A percentile compares a stretch with the other conserved stretches of the same genome.
phyloP scores from a whole-genome alignment of 2,888 invertebrate genomes.

The Oxyscelio sp. region DNA sequence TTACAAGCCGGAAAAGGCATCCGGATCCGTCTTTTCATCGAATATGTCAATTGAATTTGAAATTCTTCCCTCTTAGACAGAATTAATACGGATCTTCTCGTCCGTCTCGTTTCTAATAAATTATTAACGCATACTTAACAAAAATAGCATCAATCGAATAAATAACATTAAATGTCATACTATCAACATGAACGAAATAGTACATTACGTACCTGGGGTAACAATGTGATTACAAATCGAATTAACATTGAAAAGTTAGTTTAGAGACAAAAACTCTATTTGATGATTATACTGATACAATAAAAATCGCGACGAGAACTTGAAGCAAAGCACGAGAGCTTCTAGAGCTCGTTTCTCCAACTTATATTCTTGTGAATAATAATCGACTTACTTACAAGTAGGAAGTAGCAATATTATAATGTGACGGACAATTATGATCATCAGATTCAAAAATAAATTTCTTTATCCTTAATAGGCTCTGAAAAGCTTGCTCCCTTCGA shows the following conservation, averaged over 20 bases:
- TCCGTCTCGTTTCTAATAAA: slow-evolving; percentile 3
- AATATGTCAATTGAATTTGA: slow-evolving; percentile 4
- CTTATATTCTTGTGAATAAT: slow-evolving; percentile 33
- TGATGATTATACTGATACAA: neutral
- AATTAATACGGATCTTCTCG: neutral
- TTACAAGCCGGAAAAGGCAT: slow-evolving; percentile 43
- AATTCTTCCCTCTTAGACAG: neutral
- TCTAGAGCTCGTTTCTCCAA: slow-evolving; percentile 21
- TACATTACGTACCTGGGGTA: too few relatives aligned
- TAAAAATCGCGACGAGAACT: slow-evolving; percentile 10
- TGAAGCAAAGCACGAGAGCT: slow-evolving; percentile 14
- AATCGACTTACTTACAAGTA: slow-evolving; percentile 28
- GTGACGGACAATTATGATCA: slow-evolving; percentile 29
- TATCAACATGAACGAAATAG: too few relatives aligned
- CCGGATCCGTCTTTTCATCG: slow-evolving; percentile 14
- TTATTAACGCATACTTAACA: slow-evolving; percentile 17
- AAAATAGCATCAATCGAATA: too few relatives aligned
- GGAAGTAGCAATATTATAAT: slow-evolving; percentile 8
- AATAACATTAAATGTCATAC: neutral
- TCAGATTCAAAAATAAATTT: slow-evolving; percentile 26
- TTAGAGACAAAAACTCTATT: too few relatives aligned
- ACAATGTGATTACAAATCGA: too few relatives aligned
- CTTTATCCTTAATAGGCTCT: slow-evolving; percentile 40
- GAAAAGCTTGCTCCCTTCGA: slow-evolving; percentile 18
- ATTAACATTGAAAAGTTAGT: neutral